Percentiles rank a stretch among this genome's conserved stretches.
Conservation (phyloP, 2,888 invertebrate genomes). For the Hipparchia semele region DNA sequence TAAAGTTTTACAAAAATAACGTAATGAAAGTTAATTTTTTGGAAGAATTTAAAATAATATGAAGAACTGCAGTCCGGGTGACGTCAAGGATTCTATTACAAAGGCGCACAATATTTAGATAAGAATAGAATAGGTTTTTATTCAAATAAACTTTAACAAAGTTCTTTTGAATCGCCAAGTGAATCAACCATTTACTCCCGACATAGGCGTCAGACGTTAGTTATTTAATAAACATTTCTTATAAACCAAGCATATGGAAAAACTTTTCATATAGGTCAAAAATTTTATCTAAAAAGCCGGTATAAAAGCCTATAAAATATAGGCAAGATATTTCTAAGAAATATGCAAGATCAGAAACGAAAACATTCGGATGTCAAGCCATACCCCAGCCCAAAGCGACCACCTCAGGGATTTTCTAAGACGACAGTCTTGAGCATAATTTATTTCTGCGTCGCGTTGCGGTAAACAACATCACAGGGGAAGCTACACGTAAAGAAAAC, state of each 20-base stretch:
- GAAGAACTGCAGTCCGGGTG: neutral
- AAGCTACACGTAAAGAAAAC: neutral
- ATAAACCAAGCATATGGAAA: no score
- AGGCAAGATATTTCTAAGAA: neutral
- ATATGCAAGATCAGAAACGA: neutral
- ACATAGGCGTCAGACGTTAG: no score
- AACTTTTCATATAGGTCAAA: no score
- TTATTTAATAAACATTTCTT: no score
- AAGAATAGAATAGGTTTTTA: no score
- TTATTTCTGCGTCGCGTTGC: conserved; percentile 8
- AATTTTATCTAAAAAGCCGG: no score
- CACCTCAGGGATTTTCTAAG: neutral
- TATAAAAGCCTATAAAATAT: no score
- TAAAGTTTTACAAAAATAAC: conserved; percentile 11
- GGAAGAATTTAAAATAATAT: neutral
- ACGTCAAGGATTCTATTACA: no score
- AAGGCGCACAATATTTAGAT: no score
- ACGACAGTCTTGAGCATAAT: conserved; percentile 1
- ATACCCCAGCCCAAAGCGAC: neutral
- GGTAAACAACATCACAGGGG: conserved; percentile 10
- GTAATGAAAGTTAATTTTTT: neutral
- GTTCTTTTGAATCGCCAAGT: no score
- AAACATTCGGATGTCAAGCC: neutral
- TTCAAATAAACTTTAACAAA: no score
- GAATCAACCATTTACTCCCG: no score